Evolutionary conservation across 2,113 vertebrate genomes (phyloP), one percentile per base, ranked within the genome.

Genomic region (Uropsilus gracilis): DNA sequence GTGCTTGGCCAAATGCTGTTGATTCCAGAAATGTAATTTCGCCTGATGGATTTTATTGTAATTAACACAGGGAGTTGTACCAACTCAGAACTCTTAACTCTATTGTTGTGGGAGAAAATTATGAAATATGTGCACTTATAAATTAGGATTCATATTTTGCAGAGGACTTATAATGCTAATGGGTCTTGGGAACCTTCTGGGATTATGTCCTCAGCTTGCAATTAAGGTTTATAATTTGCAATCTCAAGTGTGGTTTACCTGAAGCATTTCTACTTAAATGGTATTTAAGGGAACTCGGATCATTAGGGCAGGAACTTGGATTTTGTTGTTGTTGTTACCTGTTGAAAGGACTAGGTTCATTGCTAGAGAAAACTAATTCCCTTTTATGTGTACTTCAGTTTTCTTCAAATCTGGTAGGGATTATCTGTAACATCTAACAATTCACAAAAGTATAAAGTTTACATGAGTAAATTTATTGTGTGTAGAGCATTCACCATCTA

Each of bases 1-100:
- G 96, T 92, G 94, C 89, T 95, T 94, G 92, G 96, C 97, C 97
- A 98, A 98, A 96, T 95, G 91, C 71, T 98, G 97, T 98, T 97
- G 98, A 98, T 98, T 98, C 89, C 95, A 98, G 98, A 97, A 97
- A 96, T 7, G 97, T 96, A 97, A 98, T 98, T 98, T 98, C 97
- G 97, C 97, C 98, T 97, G 90, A 97, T 98, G 95, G 92, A 95
- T 98, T 98, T 97, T 97, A 97, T 97, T 98, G 96, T 98, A 98
- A 98, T 98, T 98, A 98, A 98, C 95, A 48, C 90, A 92, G 97
- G 94, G 96, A 96, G 97, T 96, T 98, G 91, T 93, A 97, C 97
- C 86, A 95, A 94, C 96, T 95, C 89, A 97, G 96, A 96, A 97
- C 94, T 98, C 97, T 98, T 98, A 98, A 98, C 95, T 85, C 97